Conservation (phyloP, 1,140 invertebrate genomes). For the Drosophila rufa region DNA sequence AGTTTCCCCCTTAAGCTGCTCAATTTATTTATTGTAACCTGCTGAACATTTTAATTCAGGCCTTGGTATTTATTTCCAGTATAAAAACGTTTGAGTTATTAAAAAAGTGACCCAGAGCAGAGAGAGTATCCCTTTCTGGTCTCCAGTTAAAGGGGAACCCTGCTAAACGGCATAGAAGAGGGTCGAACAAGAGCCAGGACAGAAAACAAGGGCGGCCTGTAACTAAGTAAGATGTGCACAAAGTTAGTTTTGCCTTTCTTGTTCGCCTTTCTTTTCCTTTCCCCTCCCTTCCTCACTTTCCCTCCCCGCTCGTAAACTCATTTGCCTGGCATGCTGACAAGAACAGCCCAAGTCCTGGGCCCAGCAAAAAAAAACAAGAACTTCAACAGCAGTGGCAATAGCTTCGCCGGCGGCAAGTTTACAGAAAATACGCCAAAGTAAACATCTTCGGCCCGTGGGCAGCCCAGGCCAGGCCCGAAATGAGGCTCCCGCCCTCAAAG, state of each 20-base stretch:
- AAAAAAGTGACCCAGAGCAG: constrained; percentile 1
- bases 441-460: constrained; percentile 64
- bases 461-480: constrained; percentile 30
- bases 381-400: constrained; percentile 26
- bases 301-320: constrained; percentile 59
- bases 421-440: constrained; percentile 62
- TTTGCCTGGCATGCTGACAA: constrained; percentile 60
- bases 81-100: neutral
- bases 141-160: constrained; percentile 7
- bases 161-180: constrained; percentile 11
- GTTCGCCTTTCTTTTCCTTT: constrained; percentile 29
- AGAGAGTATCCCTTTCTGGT: constrained; percentile 41
- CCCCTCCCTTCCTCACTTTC: constrained; percentile 21
- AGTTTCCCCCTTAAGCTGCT: neutral
- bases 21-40: neutral
- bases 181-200: constrained; percentile 23
- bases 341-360: constrained; percentile 26
- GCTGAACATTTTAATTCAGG: neutral
- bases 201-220: constrained; percentile 35
- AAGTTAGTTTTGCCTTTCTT: constrained; percentile 70
- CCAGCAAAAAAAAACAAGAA: constrained; percentile 18
- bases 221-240: constrained; percentile 57
- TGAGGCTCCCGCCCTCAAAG: constrained; percentile 35
- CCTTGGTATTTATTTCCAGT: neutral
- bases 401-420: constrained; percentile 40